These are phyloP conservation scores for Theristus sp. DNA, from an alignment of 2,888 invertebrate species.

Conservation along the genomic window DNA sequence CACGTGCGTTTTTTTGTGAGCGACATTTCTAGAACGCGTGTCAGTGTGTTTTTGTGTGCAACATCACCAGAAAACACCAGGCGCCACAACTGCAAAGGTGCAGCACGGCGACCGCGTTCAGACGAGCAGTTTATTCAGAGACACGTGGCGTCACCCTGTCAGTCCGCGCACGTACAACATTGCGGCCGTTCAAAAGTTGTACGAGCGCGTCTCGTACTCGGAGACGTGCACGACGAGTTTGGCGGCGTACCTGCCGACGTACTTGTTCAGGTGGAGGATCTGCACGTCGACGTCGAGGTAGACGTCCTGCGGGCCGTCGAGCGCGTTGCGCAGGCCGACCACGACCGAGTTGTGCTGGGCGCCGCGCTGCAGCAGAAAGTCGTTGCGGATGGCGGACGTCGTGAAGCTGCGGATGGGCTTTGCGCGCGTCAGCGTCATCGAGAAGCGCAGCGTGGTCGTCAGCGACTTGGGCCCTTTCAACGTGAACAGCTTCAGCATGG, in stretches of 20 bases:
- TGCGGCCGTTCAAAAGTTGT: too few species aligned
- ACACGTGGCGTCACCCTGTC: too few species aligned
- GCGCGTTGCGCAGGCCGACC: constrained; percentile 27
- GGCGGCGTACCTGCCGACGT: constrained; percentile 33
- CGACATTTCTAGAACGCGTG: too few species aligned
- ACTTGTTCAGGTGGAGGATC: constrained; percentile 28
- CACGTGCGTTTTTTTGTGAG: too few species aligned
- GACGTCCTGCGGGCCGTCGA: constrained; percentile 26
- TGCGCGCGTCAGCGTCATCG: constrained; percentile 28
- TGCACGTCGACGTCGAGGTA: constrained; percentile 32
- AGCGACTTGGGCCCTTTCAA: constrained; percentile 29
- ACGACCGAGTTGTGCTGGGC: constrained; percentile 30
- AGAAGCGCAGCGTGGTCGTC: constrained; percentile 32
- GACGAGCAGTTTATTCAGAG: too few species aligned
- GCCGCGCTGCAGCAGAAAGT: constrained; percentile 32
- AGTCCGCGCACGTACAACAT: too few species aligned
- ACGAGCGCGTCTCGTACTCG: constrained; percentile 11
- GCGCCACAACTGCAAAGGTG: too few species aligned
- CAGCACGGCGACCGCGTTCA: too few species aligned
- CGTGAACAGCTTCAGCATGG: constrained; percentile 60
- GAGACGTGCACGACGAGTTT: constrained; percentile 33
- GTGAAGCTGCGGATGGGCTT: constrained; percentile 20
- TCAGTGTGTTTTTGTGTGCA: too few species aligned
- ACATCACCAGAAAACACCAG: too few species aligned
- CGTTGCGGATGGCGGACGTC: constrained; percentile 24